Conservation (phyloP, 2,888 invertebrate genomes). For the Hirtodrosophila histrioides region DNA sequence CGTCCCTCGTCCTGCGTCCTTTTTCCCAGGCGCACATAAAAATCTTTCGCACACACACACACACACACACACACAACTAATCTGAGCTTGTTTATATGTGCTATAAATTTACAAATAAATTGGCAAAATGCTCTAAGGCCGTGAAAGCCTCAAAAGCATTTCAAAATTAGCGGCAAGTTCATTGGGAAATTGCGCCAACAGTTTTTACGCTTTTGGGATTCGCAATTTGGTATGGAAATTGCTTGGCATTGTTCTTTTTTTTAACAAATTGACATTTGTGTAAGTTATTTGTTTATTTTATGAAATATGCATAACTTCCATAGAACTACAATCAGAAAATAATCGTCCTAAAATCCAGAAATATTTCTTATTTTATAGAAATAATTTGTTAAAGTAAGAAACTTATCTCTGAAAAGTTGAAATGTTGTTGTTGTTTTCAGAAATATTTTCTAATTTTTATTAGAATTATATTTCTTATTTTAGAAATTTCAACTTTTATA, state of each 20-base stretch:
- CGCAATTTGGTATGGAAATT: conserved; percentile 12
- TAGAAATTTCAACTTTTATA: too few species aligned
- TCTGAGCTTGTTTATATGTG: conserved; percentile 37
- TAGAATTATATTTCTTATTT: too few species aligned
- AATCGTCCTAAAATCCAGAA: too few species aligned
- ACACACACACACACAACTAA: conserved; percentile 40
- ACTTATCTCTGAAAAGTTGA: too few species aligned
- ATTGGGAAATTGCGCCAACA: conserved; percentile 9
- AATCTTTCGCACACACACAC: conserved; percentile 36
- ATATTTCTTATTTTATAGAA: too few species aligned
- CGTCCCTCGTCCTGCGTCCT: conserved; percentile 3
- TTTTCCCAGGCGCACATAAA: conserved; percentile 49
- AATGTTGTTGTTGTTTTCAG: too few species aligned
- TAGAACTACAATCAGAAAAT: too few species aligned
- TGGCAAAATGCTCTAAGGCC: conserved; percentile 54
- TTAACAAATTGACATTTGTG: too few species aligned
- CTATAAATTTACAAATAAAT: conserved; percentile 71
- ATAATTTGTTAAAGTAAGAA: too few species aligned
- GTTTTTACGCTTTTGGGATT: conserved; percentile 21
- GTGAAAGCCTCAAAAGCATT: conserved; percentile 52
- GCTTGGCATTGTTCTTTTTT: conserved; percentile 4
- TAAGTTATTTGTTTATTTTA: too few species aligned
- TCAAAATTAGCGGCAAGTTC: conserved; percentile 52
- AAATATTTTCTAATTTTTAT: too few species aligned
- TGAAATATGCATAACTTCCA: too few species aligned